Percentiles rank a stretch among this genome's conserved stretches.
Evolutionary conservation across 2,797 vertebrate species (phyloP).

Genomic region (Spatula versicolor): DNA sequence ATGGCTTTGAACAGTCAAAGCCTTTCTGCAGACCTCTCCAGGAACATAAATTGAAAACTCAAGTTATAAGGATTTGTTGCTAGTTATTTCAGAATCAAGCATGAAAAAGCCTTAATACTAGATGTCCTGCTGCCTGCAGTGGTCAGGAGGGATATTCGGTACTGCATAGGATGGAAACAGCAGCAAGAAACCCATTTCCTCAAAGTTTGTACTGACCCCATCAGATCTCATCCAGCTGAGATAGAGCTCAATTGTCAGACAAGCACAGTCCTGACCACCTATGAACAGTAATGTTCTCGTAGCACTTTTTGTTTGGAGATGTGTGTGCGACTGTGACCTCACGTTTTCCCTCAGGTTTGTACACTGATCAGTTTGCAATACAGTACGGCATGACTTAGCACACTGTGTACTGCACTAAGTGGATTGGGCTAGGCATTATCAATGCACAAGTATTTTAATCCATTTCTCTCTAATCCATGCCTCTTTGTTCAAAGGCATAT

Average conservation of each 20-base stretch:
- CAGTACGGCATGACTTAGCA: accelerated
- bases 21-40: neutral
- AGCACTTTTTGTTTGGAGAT: neutral
- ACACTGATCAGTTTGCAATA: neutral
- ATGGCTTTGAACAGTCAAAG: neutral
- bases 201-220: neutral
- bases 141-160: neutral
- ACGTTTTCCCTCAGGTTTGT: neutral
- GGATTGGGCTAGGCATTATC: neutral
- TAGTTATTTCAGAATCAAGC: neutral
- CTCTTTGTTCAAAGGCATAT: neutral
- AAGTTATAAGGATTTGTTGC: neutral
- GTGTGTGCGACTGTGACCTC: neutral
- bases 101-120: neutral
- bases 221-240: neutral
- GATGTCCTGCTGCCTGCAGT: neutral
- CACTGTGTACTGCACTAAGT: neutral
- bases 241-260: neutral
- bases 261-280: neutral
- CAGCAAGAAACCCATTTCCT: neutral
- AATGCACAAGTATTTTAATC: neutral
- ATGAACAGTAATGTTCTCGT: neutral
- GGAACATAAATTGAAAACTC: neutral
- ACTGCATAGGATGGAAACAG: neutral
- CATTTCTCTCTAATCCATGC: neutral